Evolutionary conservation across 2,888 invertebrate species (phyloP).

Genomic region (Monochamus alternatus): DNA sequence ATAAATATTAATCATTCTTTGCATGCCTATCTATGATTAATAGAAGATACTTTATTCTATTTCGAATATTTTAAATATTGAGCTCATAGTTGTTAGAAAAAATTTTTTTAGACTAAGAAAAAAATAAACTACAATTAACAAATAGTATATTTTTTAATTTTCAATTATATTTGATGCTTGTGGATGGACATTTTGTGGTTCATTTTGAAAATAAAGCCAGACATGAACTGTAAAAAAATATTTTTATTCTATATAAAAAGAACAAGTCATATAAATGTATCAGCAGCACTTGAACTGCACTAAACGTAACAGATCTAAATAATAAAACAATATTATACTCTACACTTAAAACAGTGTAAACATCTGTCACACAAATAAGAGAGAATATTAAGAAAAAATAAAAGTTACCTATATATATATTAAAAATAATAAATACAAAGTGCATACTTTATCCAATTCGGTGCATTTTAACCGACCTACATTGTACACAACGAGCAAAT

Average conservation of each 20-base stretch:
- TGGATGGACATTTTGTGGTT: neutral
- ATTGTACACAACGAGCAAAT: slow-evolving; percentile 13
- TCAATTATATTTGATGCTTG: neutral
- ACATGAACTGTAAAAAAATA: slow-evolving; percentile 27
- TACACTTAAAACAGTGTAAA: slow-evolving; percentile 40
- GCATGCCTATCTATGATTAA: too few species aligned
- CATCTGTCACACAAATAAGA: neutral
- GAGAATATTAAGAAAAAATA: slow-evolving; percentile 9
- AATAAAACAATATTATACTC: slow-evolving; percentile 17
- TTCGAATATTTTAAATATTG: too few species aligned
- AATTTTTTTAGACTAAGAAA: too few species aligned
- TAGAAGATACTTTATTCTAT: too few species aligned
- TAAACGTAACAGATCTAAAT: slow-evolving; percentile 22
- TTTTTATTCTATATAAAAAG: slow-evolving; percentile 35
- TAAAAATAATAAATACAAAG: slow-evolving; percentile 29
- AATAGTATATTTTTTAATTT: too few species aligned
- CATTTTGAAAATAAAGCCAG: neutral
- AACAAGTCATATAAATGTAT: slow-evolving; percentile 28
- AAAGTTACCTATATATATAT: slow-evolving; percentile 12
- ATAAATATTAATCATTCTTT: too few species aligned
- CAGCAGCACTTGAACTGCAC: neutral
- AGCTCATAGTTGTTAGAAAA: too few species aligned
- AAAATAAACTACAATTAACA: too few species aligned
- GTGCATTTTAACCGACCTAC: slow-evolving; percentile 1
- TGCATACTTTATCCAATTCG: neutral